Evolutionary conservation across 2,888 invertebrate species (phyloP).

Genomic region (Pachycephus smyrnensis): DNA sequence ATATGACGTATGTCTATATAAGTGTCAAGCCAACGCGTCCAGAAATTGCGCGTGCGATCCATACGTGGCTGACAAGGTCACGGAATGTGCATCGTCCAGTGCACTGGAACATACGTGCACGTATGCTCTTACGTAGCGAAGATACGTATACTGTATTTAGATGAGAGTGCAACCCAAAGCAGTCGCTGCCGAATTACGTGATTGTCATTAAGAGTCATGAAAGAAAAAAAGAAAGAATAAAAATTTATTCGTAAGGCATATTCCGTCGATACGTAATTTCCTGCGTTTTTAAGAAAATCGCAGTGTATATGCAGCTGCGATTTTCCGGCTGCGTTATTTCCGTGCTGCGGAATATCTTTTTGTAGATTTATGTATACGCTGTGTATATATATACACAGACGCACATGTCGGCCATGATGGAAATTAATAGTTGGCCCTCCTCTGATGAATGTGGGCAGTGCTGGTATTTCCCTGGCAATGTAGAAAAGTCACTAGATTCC

Average conservation of each 20-base stretch:
- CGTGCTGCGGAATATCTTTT: not conserved
- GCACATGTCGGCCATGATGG: slow-evolving; percentile 19
- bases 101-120: slow-evolving; percentile 28
- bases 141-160: not conserved
- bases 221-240: not conserved
- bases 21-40: not conserved
- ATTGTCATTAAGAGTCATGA: not conserved
- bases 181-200: not conserved
- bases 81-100: slow-evolving; percentile 44
- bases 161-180: not conserved
- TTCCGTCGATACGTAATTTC: slow-evolving; percentile 13
- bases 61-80: slow-evolving; percentile 53
- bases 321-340: slow-evolving; percentile 1
- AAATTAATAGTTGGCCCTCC: slow-evolving; percentile 32
- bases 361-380: not conserved
- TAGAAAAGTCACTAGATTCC: slow-evolving; percentile 30
- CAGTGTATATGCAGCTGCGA: not conserved
- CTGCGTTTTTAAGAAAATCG: not conserved
- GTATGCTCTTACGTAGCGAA: not conserved
- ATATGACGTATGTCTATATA: not conserved
- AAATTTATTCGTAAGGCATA: not conserved
- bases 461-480: slow-evolving; percentile 34
- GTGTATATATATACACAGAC: not conserved
- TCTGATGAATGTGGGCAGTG: slow-evolving; percentile 43
- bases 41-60: slow-evolving; percentile 36